Evolutionary conservation across 2,113 vertebrate genomes (phyloP).

Genomic region (Hemiscyllium ocellatum): DNA sequence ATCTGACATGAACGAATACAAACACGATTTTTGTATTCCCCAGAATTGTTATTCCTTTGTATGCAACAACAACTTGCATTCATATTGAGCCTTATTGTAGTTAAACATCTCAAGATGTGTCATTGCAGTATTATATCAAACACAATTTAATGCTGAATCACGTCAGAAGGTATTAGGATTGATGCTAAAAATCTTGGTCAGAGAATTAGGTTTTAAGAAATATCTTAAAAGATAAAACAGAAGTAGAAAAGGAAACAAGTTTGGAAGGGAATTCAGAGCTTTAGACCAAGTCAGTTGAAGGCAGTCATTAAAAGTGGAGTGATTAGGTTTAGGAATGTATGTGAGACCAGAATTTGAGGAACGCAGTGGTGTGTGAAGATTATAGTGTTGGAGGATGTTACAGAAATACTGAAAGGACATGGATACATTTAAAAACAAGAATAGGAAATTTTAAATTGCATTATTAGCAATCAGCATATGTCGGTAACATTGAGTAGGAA

Average conservation of each 20-base stretch:
- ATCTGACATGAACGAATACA: not conserved
- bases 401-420: not conserved
- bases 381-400: not conserved
- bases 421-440: no score
- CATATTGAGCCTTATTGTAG: not conserved
- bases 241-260: not conserved
- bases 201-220: no score
- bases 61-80: not conserved
- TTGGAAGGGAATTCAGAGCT: not conserved
- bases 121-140: not conserved
- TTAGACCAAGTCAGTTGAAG: not conserved
- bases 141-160: no score
- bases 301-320: not conserved
- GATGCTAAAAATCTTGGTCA: no score
- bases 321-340: no score
- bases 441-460: not conserved
- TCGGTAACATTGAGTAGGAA: not conserved
- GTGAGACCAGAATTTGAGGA: not conserved
- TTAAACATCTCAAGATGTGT: not conserved
- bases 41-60: not conserved
- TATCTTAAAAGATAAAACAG: no score
- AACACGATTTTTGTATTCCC: not conserved
- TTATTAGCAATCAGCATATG: not conserved
- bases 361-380: not conserved
- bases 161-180: no score